Conservation (phyloP, 2,888 invertebrate species). For the Ditylenchus weischeri region DNA sequence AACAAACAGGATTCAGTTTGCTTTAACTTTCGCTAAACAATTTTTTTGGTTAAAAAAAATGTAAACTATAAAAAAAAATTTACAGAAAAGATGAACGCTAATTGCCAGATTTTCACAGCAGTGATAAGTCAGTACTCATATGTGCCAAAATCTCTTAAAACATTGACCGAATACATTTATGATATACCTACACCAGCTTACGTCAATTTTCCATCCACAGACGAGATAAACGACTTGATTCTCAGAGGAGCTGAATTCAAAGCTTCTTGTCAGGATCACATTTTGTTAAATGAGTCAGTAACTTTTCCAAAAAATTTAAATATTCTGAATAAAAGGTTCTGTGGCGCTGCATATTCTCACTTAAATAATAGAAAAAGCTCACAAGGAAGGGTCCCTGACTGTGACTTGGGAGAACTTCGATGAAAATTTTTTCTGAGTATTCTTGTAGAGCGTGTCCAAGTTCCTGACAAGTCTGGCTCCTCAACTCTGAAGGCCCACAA, state of each 20-base stretch:
- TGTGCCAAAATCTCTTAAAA: not conserved
- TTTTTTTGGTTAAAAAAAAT: too few species aligned
- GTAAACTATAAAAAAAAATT: too few species aligned
- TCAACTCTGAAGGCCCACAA: too few species aligned
- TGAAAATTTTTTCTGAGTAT: too few species aligned
- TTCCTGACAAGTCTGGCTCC: too few species aligned
- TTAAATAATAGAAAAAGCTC: too few species aligned
- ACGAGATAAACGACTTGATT: not conserved
- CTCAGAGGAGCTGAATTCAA: constrained; percentile 3
- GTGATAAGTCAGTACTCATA: not conserved
- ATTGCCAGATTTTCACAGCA: not conserved
- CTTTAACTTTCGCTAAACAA: too few species aligned
- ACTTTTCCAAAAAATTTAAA: not conserved
- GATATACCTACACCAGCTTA: constrained; percentile 1
- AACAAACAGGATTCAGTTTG: too few species aligned
- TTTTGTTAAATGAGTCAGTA: not conserved
- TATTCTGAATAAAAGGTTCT: not conserved
- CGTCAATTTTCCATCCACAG: constrained; percentile 1
- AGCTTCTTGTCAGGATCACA: not conserved
- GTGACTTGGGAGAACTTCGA: too few species aligned
- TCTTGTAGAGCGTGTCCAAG: too few species aligned
- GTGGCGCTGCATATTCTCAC: not conserved
- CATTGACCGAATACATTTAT: not conserved
- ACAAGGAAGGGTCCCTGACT: too few species aligned
- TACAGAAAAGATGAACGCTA: not conserved